These are phyloP conservation scores for Sebastolobus alascanus DNA, from an alignment of 2,797 vertebrate species.

Conservation along the genomic window DNA sequence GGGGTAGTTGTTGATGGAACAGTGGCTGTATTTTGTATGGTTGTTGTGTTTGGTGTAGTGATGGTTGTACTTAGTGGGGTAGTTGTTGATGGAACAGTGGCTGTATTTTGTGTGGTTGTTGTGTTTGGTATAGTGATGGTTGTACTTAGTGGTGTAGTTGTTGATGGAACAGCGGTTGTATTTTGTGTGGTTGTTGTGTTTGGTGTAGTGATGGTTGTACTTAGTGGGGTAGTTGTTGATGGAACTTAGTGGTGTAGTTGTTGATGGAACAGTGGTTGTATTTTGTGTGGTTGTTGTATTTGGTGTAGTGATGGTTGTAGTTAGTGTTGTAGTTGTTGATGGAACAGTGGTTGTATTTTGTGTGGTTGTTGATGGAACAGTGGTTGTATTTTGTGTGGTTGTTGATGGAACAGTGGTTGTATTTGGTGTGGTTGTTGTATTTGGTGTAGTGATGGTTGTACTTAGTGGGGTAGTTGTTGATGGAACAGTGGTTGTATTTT, in stretches of 20 bases:
- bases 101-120: neutral
- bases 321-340: too few species aligned
- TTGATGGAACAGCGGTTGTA: neutral
- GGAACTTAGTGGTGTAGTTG: neutral
- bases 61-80: neutral
- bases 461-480: neutral
- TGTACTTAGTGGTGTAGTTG: neutral
- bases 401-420: neutral
- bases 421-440: neutral
- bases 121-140: neutral
- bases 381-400: neutral
- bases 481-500: neutral
- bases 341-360: too few species aligned
- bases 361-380: too few species aligned
- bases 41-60: neutral
- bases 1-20: neutral
- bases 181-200: neutral
- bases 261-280: neutral
- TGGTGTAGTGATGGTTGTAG: neutral
- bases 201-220: neutral
- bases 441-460: neutral
- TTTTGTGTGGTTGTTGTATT: neutral
- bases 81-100: accelerated
- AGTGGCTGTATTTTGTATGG: neutral
- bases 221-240: neutral